Evolutionary conservation across 2,113 vertebrate species (phyloP).

Genomic region (Tyto alba): DNA sequence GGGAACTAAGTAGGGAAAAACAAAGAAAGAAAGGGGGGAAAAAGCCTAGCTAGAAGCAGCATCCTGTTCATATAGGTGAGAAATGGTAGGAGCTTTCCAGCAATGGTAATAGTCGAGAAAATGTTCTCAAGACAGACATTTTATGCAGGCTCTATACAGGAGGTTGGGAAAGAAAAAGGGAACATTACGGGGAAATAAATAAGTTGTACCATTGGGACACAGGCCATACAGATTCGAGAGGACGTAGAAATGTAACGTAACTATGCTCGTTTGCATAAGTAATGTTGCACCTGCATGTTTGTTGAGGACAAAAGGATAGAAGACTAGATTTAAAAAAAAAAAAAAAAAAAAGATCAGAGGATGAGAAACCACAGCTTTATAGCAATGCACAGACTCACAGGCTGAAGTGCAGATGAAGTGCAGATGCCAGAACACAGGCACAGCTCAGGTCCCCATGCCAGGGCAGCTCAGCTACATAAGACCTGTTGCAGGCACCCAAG

Average conservation of each 20-base stretch:
- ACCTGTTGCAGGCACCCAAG: neutral
- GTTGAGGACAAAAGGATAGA: neutral
- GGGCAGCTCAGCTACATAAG: neutral
- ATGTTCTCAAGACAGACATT: neutral
- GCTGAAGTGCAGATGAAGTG: neutral
- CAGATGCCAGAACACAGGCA: neutral
- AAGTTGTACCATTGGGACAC: neutral
- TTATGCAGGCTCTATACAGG: neutral
- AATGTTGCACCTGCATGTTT: neutral
- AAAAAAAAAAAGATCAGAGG: neutral
- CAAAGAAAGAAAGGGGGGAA: neutral
- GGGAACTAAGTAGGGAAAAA: neutral
- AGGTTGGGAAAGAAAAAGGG: neutral
- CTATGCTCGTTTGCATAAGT: neutral
- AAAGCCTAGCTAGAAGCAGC: neutral
- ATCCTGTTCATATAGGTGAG: neutral
- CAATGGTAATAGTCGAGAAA: neutral
- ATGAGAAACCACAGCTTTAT: neutral
- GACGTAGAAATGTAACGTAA: fast-evolving
- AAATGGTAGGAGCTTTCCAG: neutral
- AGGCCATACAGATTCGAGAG: neutral
- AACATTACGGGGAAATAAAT: neutral
- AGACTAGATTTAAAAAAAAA: neutral
- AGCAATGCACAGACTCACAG: neutral
- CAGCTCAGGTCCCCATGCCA: neutral